phyloP scores from a whole-genome alignment of 2,797 vertebrate genomes.

The Amazonetta brasiliensis region DNA sequence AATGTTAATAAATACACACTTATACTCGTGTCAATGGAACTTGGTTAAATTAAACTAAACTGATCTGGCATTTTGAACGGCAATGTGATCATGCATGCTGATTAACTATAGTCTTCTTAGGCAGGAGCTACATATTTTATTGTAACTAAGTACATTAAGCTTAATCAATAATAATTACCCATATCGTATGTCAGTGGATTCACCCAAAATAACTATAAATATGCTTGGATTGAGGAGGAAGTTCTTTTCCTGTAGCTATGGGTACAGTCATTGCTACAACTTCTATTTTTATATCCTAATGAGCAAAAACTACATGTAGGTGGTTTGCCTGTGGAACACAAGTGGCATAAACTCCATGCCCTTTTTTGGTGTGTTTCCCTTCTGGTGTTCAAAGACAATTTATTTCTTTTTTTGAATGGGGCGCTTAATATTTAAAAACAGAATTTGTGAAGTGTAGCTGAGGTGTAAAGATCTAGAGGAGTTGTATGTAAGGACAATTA shows the following conservation, averaged over 20 bases:
- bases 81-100: background rate
- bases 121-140: background rate
- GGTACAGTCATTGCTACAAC: slow-evolving; percentile 34
- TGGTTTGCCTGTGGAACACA: slow-evolving; percentile 32
- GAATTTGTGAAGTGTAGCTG: background rate
- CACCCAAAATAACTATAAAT: slow-evolving; percentile 24
- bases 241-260: slow-evolving; percentile 40
- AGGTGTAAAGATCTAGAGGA: background rate
- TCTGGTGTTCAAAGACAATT: slow-evolving; percentile 20
- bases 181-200: slow-evolving; percentile 29
- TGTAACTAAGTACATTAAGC: background rate
- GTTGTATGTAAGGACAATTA: background rate
- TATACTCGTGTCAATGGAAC: slow-evolving; percentile 40
- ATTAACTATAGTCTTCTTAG: slow-evolving; percentile 8
- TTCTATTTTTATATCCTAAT: slow-evolving; percentile 58
- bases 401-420: background rate
- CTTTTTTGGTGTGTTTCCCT: slow-evolving; percentile 9
- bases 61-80: slow-evolving; percentile 29
- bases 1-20: slow-evolving; percentile 57
- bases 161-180: slow-evolving; percentile 19
- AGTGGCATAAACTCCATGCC: slow-evolving; percentile 5
- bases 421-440: background rate
- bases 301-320: slow-evolving; percentile 29
- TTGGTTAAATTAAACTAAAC: slow-evolving; percentile 53
- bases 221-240: slow-evolving; percentile 23